Evolutionary conservation across 2,113 vertebrate species (phyloP).

Genomic region (Ochotona curzoniae): DNA sequence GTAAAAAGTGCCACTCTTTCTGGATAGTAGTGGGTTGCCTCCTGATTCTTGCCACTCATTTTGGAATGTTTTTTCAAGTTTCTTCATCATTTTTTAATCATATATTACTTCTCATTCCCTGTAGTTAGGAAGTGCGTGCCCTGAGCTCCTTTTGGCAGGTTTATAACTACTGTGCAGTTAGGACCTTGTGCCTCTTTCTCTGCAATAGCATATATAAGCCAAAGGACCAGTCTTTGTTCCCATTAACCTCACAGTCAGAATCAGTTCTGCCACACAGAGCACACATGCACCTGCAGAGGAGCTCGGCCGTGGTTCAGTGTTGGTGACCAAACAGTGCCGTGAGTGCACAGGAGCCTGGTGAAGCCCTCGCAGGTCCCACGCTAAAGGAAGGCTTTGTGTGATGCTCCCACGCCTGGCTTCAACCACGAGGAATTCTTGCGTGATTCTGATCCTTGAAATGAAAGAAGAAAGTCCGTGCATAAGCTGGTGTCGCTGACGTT

Average conservation of each 20-base stretch:
- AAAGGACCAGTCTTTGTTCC: neutral
- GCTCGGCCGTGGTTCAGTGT: neutral
- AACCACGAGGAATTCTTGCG: slow-evolving; percentile 4
- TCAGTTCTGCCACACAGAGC: neutral
- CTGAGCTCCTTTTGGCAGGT: neutral
- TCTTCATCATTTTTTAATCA: slow-evolving; percentile 17
- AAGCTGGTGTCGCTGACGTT: slow-evolving; percentile 2
- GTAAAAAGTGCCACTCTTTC: neutral
- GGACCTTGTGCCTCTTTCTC: neutral
- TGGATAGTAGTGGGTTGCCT: slow-evolving; percentile 32
- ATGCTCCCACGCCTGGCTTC: slow-evolving; percentile 50
- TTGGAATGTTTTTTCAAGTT: neutral
- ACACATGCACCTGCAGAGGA: neutral
- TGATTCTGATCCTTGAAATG: slow-evolving; percentile 42
- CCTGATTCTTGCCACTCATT: slow-evolving; percentile 31
- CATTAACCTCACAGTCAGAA: slow-evolving; percentile 26
- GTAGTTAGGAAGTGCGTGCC: neutral
- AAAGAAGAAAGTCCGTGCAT: slow-evolving; percentile 4
- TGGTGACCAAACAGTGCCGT: neutral
- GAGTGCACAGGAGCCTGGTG: neutral
- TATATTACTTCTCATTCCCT: neutral
- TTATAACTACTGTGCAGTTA: neutral
- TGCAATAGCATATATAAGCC: neutral
- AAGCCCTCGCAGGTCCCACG: neutral
- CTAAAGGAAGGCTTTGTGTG: slow-evolving; percentile 16